These are phyloP conservation scores for Anastrepha ludens DNA, from an alignment of 1,140 invertebrate species.

Conservation along the genomic window DNA sequence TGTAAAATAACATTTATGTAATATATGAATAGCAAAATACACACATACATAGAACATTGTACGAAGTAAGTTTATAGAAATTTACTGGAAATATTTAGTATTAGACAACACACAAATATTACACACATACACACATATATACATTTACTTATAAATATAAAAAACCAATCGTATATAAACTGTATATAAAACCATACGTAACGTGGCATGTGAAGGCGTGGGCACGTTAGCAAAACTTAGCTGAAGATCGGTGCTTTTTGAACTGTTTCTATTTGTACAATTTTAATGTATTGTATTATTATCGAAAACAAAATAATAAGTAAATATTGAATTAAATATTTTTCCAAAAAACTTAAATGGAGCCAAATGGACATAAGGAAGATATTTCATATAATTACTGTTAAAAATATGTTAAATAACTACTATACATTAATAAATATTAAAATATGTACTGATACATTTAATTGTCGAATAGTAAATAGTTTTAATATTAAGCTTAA, in stretches of 20 bases:
- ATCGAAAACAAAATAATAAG: not conserved
- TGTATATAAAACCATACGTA: not conserved
- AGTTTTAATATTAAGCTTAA: conserved; percentile 27
- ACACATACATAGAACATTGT: conserved; percentile 7
- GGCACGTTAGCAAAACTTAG: conserved; percentile 58
- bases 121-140: not conserved
- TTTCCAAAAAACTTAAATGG: not conserved
- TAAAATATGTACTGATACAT: conserved; percentile 51
- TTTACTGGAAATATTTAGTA: conserved; percentile 26
- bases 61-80: not conserved
- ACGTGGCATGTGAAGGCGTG: not conserved
- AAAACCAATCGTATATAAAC: conserved; percentile 34
- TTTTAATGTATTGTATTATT: conserved; percentile 49
- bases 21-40: not conserved
- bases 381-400: conserved; percentile 37
- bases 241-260: conserved; percentile 75
- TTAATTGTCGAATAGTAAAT: conserved; percentile 30
- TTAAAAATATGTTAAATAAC: not conserved
- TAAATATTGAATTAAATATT: conserved; percentile 9
- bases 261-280: conserved; percentile 74
- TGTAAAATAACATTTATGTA: conserved; percentile 1
- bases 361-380: not conserved
- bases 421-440: conserved; percentile 28
- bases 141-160: not conserved
- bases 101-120: not conserved